These are phyloP conservation scores for Himalopsyche japonica DNA, from an alignment of 2,888 invertebrate species.

Conservation along the genomic window DNA sequence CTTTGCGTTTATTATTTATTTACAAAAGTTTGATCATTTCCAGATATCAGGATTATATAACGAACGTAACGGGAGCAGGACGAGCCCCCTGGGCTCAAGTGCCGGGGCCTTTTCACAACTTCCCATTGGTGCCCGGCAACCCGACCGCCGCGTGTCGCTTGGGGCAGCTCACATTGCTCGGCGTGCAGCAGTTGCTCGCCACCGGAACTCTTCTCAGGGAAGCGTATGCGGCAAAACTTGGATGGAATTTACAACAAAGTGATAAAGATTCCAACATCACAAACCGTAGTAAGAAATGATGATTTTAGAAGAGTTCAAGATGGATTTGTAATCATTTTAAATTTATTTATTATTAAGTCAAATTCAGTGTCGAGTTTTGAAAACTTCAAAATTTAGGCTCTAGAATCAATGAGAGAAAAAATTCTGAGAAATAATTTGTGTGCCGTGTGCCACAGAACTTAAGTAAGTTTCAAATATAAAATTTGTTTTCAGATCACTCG, in stretches of 20 bases:
- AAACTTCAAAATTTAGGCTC: no score
- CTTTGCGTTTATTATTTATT: no score
- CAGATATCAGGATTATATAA: slow-evolving; percentile 61
- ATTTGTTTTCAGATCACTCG: not conserved
- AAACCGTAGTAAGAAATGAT: not conserved
- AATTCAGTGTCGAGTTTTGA: no score
- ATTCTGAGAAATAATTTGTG: no score
- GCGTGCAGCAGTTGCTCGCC: slow-evolving; percentile 79
- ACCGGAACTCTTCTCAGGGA: slow-evolving; percentile 67
- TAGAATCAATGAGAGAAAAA: no score
- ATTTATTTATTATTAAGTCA: no score
- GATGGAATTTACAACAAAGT: slow-evolving; percentile 45
- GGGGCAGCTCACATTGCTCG: slow-evolving; percentile 83
- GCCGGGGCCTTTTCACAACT: slow-evolving; percentile 81
- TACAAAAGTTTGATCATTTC: slow-evolving; percentile 15
- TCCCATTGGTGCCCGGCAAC: slow-evolving; percentile 70
- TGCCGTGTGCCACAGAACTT: no score
- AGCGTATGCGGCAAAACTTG: slow-evolving; percentile 54
- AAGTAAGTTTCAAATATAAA: no score
- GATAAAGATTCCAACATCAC: not conserved
- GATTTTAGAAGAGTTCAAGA: no score
- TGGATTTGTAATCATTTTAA: no score
- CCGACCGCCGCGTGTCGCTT: slow-evolving; percentile 70
- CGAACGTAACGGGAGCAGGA: slow-evolving; percentile 61
- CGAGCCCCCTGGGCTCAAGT: slow-evolving; percentile 75